A percentile compares a stretch with the other conserved stretches of the same genome.
Conservation (phyloP, 1,140 invertebrate species). For the Ephestia elutella region DNA sequence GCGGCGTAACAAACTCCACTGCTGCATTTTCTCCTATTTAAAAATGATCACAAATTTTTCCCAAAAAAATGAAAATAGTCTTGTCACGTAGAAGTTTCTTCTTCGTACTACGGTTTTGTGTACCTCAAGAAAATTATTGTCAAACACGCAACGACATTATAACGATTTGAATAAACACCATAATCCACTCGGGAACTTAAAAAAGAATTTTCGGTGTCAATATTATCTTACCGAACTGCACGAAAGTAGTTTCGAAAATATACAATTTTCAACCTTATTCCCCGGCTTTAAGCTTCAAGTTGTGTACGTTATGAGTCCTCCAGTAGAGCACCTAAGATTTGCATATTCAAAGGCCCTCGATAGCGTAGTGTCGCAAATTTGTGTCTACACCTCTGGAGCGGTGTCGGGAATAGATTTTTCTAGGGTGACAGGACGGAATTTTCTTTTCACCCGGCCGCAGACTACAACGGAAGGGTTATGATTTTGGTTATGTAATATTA, state of each 20-base stretch:
- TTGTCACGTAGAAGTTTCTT: neutral
- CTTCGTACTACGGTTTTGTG: neutral
- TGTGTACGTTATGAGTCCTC: conserved; percentile 14
- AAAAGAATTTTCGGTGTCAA: conserved; percentile 30
- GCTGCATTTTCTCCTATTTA: too few species aligned
- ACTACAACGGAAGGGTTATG: too few species aligned
- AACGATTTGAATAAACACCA: neutral
- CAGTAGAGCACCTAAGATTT: conserved; percentile 26
- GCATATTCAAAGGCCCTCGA: conserved; percentile 32
- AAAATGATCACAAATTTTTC: too few species aligned
- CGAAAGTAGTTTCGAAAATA: conserved; percentile 10
- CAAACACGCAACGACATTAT: neutral
- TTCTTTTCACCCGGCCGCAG: neutral
- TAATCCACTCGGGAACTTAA: neutral
- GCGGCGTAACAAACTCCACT: too few species aligned
- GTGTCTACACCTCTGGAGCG: conserved; percentile 15
- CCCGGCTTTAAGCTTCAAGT: neutral
- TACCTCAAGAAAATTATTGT: neutral
- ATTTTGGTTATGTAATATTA: too few species aligned
- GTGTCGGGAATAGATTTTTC: conserved; percentile 14
- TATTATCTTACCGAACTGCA: conserved; percentile 27
- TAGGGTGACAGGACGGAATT: neutral
- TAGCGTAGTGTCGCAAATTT: conserved; percentile 10
- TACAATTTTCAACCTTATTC: neutral
- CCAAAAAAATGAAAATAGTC: too few species aligned